Evolutionary conservation across 2,888 invertebrate species (phyloP).

Genomic region (Aphidoletes aphidimyza): DNA sequence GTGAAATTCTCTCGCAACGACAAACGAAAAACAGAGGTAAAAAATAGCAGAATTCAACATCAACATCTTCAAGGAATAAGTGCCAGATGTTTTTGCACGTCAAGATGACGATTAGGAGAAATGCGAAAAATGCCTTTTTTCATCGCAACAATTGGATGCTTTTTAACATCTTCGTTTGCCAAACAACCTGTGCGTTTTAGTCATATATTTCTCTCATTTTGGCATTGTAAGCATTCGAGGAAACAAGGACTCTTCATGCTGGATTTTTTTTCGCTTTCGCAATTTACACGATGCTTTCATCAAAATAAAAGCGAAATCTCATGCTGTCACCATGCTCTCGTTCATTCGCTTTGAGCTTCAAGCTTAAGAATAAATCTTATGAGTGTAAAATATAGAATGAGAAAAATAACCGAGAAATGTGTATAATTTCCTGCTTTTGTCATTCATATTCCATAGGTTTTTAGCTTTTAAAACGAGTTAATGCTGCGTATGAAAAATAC

Average conservation of each 20-base stretch:
- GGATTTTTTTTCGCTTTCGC: not conserved
- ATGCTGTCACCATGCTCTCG: conserved; percentile 1
- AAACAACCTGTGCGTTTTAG: not conserved
- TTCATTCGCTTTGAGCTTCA: not conserved
- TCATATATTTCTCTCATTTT: not conserved
- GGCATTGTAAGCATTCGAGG: not conserved
- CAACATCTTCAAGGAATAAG: not conserved
- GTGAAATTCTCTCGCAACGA: not conserved
- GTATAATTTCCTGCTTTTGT: not conserved
- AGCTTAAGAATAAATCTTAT: not conserved
- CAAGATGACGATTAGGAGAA: conserved; percentile 36
- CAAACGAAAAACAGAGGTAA: not conserved
- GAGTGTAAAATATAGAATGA: not conserved
- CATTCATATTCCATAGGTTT: not conserved
- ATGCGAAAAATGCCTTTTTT: conserved; percentile 24
- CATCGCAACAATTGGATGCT: conserved; percentile 37
- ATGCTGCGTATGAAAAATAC: no score
- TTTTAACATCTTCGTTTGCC: not conserved
- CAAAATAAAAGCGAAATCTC: not conserved
- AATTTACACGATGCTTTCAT: not conserved
- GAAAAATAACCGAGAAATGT: conserved; percentile 23
- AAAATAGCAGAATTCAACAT: not conserved
- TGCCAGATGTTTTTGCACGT: conserved; percentile 40
- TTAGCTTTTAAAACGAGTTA: not conserved
- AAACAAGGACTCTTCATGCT: not conserved